These are phyloP conservation scores for Halesus radiatus DNA, from an alignment of 1,140 invertebrate species.

Conservation along the genomic window DNA sequence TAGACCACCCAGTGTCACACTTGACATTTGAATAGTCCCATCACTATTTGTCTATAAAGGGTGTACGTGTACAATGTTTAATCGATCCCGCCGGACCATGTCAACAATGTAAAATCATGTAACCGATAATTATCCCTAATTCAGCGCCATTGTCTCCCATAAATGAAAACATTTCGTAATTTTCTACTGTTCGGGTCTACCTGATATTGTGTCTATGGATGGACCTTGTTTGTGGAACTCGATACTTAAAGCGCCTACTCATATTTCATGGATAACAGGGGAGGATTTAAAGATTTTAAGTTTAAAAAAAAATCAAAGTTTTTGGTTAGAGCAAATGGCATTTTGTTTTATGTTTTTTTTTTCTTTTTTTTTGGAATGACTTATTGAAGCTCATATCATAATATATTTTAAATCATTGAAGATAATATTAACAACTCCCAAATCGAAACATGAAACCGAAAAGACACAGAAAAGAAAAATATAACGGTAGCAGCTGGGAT, in stretches of 20 bases:
- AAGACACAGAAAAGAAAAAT: too few relatives aligned
- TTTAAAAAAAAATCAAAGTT: too few relatives aligned
- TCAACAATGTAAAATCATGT: background rate
- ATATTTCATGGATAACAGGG: background rate
- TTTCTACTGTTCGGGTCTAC: constrained; percentile 14
- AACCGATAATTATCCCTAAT: constrained; percentile 47
- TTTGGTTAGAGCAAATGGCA: too few relatives aligned
- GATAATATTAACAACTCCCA: too few relatives aligned
- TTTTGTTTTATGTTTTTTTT: too few relatives aligned
- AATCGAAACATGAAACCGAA: too few relatives aligned
- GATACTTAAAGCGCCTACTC: constrained; percentile 17
- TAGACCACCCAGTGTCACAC: constrained; percentile 10
- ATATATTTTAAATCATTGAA: too few relatives aligned
- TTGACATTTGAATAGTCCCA: constrained; percentile 24
- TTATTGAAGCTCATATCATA: too few relatives aligned
- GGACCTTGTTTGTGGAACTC: background rate
- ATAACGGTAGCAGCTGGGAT: too few relatives aligned
- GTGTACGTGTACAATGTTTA: background rate
- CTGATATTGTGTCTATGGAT: background rate
- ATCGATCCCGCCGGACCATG: background rate
- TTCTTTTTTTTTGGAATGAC: too few relatives aligned
- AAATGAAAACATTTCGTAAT: constrained; percentile 48
- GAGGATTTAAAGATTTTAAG: too few relatives aligned
- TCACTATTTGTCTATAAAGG: background rate
- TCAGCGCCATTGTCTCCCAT: constrained; percentile 49